phyloP scores from a whole-genome alignment of 2,797 vertebrate species.

The Acropternis orthonyx region DNA sequence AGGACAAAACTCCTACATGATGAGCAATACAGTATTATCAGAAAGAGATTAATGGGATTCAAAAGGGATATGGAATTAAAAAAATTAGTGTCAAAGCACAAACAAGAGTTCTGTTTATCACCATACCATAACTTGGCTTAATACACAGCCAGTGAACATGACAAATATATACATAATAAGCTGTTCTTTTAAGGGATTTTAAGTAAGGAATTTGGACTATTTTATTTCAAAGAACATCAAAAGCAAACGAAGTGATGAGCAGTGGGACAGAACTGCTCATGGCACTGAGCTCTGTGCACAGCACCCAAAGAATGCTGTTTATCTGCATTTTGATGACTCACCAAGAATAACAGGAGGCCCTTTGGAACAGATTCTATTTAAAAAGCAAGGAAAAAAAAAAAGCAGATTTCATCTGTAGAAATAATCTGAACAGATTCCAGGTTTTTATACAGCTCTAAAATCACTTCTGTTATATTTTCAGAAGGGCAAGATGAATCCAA shows the following conservation, averaged over 20 bases:
- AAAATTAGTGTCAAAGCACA: not conserved
- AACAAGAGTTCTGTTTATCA: not conserved
- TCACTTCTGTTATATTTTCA: not conserved
- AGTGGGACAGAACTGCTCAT: conserved; percentile 48
- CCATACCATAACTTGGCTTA: not conserved
- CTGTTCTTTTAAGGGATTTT: not conserved
- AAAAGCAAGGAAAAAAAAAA: conserved; percentile 37
- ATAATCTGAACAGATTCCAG: not conserved
- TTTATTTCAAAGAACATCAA: conserved; percentile 17
- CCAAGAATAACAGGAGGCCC: conserved; percentile 55
- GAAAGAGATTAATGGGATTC: not conserved
- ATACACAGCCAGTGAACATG: not conserved
- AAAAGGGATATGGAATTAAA: not conserved
- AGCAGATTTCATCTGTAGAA: conserved; percentile 14
- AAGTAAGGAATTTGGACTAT: not conserved
- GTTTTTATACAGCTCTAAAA: not conserved
- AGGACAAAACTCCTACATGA: not conserved
- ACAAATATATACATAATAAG: not conserved
- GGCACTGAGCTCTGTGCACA: conserved; percentile 38
- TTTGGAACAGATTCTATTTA: conserved; percentile 69
- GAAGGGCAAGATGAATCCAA: not conserved
- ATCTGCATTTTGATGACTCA: conserved; percentile 76
- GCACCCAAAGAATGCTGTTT: conserved; percentile 72
- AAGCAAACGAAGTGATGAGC: conserved; percentile 18
- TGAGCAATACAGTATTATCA: not conserved